These are phyloP conservation scores for Chaitophorus viminalis DNA, from an alignment of 2,888 invertebrate species.

Conservation along the genomic window DNA sequence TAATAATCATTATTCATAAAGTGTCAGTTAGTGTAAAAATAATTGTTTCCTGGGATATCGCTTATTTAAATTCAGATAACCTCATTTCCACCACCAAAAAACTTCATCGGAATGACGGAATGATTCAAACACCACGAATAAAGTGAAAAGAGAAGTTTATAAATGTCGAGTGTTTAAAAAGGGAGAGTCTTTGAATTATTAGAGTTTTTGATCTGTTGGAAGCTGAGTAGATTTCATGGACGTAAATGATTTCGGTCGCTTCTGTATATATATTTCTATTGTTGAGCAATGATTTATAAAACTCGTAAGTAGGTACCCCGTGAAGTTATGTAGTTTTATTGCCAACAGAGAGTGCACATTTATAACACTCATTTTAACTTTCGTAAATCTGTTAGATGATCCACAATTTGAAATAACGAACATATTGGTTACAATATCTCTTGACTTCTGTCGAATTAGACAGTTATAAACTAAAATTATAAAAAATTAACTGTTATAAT, in stretches of 20 bases:
- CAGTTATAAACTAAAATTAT: not conserved
- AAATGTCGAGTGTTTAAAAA: not conserved
- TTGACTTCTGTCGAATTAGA: not conserved
- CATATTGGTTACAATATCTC: not conserved
- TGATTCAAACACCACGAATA: not conserved
- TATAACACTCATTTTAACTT: not conserved
- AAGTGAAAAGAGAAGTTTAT: not conserved
- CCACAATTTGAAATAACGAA: not conserved
- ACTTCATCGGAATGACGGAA: not conserved
- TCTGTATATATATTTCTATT: not conserved
- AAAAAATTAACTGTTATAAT: not conserved
- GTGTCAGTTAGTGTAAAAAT: not conserved
- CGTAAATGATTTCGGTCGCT: not conserved
- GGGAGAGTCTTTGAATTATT: not conserved
- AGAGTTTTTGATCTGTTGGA: constrained; percentile 14
- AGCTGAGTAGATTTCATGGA: not conserved
- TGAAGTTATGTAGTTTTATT: not conserved
- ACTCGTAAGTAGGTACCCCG: not conserved
- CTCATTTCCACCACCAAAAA: not conserved
- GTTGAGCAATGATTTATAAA: not conserved
- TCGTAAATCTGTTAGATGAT: not conserved
- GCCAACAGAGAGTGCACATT: not conserved
- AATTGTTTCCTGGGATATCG: not conserved
- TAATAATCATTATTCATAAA: not conserved
- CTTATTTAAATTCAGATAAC: not conserved